These are phyloP conservation scores for Plutella xylostella DNA, from an alignment of 2,888 invertebrate genomes.

Conservation along the genomic window DNA sequence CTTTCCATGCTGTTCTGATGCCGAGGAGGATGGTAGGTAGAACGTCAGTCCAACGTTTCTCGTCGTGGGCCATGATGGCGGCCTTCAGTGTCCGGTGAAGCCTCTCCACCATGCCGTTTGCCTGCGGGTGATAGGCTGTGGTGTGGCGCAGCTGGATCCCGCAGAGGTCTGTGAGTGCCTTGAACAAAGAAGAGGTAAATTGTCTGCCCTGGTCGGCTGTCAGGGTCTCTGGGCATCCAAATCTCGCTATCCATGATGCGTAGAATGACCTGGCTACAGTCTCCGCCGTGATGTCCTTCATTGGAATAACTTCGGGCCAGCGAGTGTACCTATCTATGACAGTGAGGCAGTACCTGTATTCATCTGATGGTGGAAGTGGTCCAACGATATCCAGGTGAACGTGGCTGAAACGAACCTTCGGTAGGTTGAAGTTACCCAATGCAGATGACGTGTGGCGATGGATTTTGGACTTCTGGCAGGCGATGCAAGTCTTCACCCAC, in stretches of 20 bases:
- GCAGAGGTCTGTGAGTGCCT: conserved; percentile 18
- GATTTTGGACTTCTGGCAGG: not conserved
- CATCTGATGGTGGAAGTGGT: conserved; percentile 6
- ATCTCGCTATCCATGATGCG: conserved; percentile 8
- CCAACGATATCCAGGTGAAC: not conserved
- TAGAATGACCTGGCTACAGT: conserved; percentile 15
- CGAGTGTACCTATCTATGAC: conserved; percentile 19
- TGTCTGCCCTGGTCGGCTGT: conserved; percentile 32
- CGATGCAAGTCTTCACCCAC: not conserved
- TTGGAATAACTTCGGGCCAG: conserved; percentile 20
- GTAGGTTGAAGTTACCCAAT: too few relatives aligned
- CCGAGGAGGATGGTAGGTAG: conserved; percentile 24
- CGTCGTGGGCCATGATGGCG: not conserved
- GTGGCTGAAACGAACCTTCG: not conserved
- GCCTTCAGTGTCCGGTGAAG: conserved; percentile 15
- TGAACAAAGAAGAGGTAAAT: conserved; percentile 27
- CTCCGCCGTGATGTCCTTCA: conserved; percentile 19
- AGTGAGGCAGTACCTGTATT: conserved; percentile 19
- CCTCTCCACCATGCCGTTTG: conserved; percentile 17
- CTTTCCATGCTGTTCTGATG: not conserved
- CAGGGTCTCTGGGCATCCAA: conserved; percentile 12
- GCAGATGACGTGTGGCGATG: not conserved
- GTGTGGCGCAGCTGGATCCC: conserved; percentile 12
- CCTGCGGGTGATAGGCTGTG: conserved; percentile 17
- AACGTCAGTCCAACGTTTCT: conserved; percentile 20